These are phyloP conservation scores for Natator depressus DNA, from an alignment of 2,113 vertebrate species.

Conservation along the genomic window DNA sequence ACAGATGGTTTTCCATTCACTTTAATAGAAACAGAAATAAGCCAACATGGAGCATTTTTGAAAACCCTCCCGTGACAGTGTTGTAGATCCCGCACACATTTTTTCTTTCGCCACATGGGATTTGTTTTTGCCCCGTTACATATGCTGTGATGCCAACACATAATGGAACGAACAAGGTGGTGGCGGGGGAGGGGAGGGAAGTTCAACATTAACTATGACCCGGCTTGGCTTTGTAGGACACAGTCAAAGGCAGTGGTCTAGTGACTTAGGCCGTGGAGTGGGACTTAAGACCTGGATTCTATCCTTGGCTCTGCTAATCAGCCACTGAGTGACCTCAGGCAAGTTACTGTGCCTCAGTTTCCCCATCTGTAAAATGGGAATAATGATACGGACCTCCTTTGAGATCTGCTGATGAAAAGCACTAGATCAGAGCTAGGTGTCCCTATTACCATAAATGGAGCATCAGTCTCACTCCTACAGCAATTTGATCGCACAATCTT, in stretches of 20 bases:
- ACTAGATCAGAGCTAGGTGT: not conserved
- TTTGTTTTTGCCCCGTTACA: slow-evolving; percentile 63
- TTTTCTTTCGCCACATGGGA: slow-evolving; percentile 66
- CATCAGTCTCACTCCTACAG: not conserved
- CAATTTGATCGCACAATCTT: not conserved
- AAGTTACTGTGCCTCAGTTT: not conserved
- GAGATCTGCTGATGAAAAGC: not conserved
- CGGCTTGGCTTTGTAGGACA: slow-evolving; percentile 56
- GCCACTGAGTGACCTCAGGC: not conserved
- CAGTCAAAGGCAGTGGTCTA: not conserved
- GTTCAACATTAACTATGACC: slow-evolving; percentile 38
- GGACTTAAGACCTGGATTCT: not conserved
- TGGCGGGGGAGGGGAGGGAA: not conserved
- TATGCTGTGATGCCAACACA: slow-evolving; percentile 57
- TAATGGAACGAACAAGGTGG: slow-evolving; percentile 47
- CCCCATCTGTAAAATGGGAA: not conserved
- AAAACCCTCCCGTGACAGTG: slow-evolving; percentile 66
- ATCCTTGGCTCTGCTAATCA: not conserved
- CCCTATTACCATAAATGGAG: not conserved
- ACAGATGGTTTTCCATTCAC: slow-evolving; percentile 18
- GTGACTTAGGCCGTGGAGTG: not conserved
- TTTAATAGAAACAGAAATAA: slow-evolving; percentile 57
- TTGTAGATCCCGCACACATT: slow-evolving; percentile 66
- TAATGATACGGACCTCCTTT: not conserved
- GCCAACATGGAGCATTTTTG: slow-evolving; percentile 19